Conservation (phyloP, 2,797 vertebrate species). For the Erpetoichthys calabaricus region DNA sequence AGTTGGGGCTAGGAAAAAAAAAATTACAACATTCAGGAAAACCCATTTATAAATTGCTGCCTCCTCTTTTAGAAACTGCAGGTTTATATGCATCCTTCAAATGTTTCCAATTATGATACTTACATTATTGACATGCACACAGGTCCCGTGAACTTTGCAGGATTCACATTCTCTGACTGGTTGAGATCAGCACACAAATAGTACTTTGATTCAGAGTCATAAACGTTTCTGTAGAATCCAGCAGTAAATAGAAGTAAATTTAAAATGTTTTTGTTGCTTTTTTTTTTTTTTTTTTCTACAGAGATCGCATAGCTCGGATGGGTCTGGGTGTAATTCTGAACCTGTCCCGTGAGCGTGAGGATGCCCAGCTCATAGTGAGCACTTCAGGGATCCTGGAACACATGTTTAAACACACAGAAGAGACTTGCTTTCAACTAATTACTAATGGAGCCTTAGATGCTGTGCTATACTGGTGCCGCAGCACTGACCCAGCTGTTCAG, state of each 20-base stretch:
- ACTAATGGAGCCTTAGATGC: constrained; percentile 73
- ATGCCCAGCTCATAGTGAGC: constrained; percentile 68
- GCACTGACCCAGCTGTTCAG: constrained; percentile 69
- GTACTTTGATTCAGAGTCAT: background rate
- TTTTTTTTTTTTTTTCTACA: constrained; percentile 25
- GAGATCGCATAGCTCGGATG: constrained; percentile 80
- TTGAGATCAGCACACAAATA: too few species aligned
- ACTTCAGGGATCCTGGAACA: constrained; percentile 88
- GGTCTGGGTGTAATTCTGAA: constrained; percentile 86
- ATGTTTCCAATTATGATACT: too few species aligned
- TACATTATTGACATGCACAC: too few species aligned
- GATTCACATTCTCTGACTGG: too few species aligned
- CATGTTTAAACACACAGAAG: constrained; percentile 97
- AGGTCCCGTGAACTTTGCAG: too few species aligned
- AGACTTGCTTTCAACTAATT: constrained; percentile 80
- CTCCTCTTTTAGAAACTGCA: too few species aligned
- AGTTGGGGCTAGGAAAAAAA: too few species aligned
- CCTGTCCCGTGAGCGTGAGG: constrained; percentile 68
- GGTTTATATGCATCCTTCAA: too few species aligned
- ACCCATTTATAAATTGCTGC: too few species aligned
- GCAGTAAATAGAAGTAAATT: too few species aligned
- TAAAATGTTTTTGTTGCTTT: background rate
- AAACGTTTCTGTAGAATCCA: background rate
- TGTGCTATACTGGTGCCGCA: constrained; percentile 88
- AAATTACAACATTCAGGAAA: too few species aligned